Evolutionary conservation across 2,888 invertebrate species (phyloP).

Genomic region (Parnassius apollo): DNA sequence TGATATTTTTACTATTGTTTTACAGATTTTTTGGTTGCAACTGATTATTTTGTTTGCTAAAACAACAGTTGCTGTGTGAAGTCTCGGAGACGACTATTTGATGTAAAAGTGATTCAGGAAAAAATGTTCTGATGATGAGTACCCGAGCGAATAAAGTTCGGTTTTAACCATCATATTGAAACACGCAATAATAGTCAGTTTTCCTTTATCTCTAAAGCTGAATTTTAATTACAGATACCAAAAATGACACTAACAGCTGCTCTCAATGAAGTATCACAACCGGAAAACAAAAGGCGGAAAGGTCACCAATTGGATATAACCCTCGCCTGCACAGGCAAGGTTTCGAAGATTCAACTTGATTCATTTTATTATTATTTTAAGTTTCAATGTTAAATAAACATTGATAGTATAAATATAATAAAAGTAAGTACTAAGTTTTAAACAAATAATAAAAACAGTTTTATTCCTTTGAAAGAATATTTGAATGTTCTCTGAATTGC

Average conservation of each 20-base stretch:
- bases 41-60: conserved; percentile 18
- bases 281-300: conserved; percentile 43
- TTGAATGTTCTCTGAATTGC: no score
- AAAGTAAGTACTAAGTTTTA: background rate
- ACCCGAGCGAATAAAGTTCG: conserved; percentile 23
- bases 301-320: conserved; percentile 19
- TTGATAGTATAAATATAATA: background rate
- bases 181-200: conserved; percentile 28
- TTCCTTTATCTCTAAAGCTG: background rate
- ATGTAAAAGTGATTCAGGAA: conserved; percentile 53
- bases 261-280: conserved; percentile 46
- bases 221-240: background rate
- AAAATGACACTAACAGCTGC: conserved; percentile 31
- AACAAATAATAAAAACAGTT: no score
- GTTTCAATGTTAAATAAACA: background rate
- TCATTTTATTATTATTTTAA: no score
- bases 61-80: conserved; percentile 27
- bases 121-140: conserved; percentile 36
- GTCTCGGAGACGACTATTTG: conserved; percentile 46
- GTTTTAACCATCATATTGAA: background rate
- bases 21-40: background rate
- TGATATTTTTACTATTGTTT: background rate
- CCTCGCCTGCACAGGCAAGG: conserved; percentile 12
- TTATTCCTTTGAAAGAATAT: no score
- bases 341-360: background rate